These are phyloP conservation scores for Hypomesus transpacificus DNA, from an alignment of 2,113 vertebrate species.

Conservation along the genomic window DNA sequence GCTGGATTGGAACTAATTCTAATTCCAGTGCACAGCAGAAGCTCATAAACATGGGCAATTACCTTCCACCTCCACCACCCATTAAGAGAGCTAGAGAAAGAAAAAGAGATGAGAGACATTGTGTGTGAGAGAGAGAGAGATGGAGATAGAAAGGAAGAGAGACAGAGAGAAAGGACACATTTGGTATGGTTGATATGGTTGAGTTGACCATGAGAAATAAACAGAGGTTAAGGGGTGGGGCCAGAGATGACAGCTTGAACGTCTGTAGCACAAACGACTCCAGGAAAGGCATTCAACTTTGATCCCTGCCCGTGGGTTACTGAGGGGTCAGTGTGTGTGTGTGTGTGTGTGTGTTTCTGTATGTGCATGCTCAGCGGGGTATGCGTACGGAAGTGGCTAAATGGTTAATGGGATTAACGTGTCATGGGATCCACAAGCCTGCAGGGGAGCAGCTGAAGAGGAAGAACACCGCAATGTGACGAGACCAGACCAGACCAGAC, in stretches of 20 bases:
- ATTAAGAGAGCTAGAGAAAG: background rate
- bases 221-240: background rate
- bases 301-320: background rate
- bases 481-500: too few relatives aligned
- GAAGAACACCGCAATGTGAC: conserved; percentile 15
- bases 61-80: conserved; percentile 38
- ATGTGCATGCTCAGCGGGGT: background rate
- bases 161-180: too few relatives aligned
- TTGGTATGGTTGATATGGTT: too few relatives aligned
- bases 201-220: too few relatives aligned
- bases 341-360: background rate
- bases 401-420: conserved; percentile 67
- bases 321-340: conserved; percentile 1
- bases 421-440: conserved; percentile 58
- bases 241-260: background rate
- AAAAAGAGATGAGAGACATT: background rate
- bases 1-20: conserved; percentile 49
- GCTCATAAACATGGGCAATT: conserved; percentile 53
- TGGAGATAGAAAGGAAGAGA: background rate
- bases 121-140: background rate
- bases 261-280: background rate
- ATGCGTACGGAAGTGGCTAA: conserved; percentile 51
- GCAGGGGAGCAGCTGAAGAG: conserved; percentile 27
- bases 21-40: conserved; percentile 34
- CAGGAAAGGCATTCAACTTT: background rate